These are phyloP conservation scores for Coilia nasus DNA, from an alignment of 2,797 vertebrate genomes.

Conservation along the genomic window DNA sequence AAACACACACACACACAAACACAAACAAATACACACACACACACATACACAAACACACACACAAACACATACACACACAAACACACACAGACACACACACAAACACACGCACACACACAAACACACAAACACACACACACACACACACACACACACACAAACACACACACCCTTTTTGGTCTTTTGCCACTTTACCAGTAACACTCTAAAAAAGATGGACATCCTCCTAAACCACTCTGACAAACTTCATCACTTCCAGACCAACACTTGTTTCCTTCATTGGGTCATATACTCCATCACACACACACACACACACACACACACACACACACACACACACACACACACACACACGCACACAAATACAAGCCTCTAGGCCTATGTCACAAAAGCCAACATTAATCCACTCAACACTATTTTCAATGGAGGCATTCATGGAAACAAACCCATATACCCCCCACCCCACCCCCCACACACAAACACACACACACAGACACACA, in stretches of 20 bases:
- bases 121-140: neutral
- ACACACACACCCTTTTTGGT: neutral
- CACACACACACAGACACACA: slow-evolving; percentile 24
- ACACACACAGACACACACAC: no score
- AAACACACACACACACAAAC: neutral
- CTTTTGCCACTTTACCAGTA: no score
- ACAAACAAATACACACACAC: neutral
- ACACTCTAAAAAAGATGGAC: no score
- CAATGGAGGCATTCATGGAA: slow-evolving; percentile 9
- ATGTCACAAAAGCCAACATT: neutral
- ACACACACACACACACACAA: slow-evolving; percentile 7
- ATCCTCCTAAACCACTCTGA: no score
- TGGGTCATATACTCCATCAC: neutral
- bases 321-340: slow-evolving; percentile 4
- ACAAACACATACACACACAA: neutral
- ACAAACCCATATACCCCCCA: neutral
- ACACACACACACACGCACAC: neutral
- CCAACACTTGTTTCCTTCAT: neutral
- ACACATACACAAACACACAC: neutral
- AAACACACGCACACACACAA: slow-evolving; percentile 8
- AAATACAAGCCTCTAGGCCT: neutral
- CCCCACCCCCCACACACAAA: neutral
- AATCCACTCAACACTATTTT: neutral
- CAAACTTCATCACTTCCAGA: neutral
- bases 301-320: neutral